Evolutionary conservation across 2,797 vertebrate species (phyloP).

Genomic region (Sarcophilus harrisii): DNA sequence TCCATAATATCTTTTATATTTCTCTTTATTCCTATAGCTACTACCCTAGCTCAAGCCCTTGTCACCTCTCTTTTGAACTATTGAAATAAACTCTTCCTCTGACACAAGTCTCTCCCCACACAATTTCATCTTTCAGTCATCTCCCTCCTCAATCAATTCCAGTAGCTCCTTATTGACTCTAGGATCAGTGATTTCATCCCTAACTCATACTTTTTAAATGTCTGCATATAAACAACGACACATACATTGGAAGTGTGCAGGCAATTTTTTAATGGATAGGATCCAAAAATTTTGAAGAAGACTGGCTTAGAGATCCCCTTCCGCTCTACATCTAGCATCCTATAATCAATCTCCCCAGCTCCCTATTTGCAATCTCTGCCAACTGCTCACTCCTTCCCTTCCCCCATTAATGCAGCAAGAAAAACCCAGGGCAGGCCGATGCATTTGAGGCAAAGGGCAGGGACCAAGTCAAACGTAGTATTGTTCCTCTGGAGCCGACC

Average conservation of each 20-base stretch:
- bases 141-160: neutral
- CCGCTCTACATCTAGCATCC: neutral
- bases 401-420: conserved; percentile 11
- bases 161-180: neutral
- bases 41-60: neutral
- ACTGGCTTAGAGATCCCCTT: neutral
- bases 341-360: neutral
- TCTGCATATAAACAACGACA: neutral
- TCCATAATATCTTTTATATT: neutral
- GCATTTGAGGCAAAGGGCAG: neutral
- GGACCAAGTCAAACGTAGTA: conserved; percentile 25
- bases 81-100: neutral
- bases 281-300: neutral
- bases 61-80: neutral
- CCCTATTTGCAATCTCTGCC: neutral
- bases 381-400: conserved; percentile 28
- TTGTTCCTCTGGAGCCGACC: neutral
- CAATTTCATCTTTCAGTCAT: neutral
- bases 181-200: neutral
- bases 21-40: neutral
- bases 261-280: neutral
- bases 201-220: neutral
- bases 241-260: neutral
- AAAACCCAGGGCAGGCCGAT: conserved; percentile 42
- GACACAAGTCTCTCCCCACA: neutral